A percentile compares a stretch with the other conserved stretches of the same genome.
phyloP scores from a whole-genome alignment of 2,113 vertebrate genomes.

The Bucco capensis region DNA sequence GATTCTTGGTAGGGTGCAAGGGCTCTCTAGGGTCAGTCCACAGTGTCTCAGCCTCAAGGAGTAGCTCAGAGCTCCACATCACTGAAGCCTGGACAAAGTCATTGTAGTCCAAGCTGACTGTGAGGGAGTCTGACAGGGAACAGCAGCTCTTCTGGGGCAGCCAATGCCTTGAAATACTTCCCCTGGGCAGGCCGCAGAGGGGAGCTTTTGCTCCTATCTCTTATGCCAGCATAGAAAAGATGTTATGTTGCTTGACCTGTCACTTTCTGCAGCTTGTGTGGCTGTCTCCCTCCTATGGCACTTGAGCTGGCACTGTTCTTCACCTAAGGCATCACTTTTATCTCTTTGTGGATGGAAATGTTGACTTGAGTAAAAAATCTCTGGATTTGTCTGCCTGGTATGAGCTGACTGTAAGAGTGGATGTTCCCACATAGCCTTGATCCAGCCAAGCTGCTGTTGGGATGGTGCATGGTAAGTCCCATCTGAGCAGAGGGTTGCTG shows the following conservation, averaged over 20 bases:
- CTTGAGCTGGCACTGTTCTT: neutral
- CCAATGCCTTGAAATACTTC: neutral
- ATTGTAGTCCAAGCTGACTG: neutral
- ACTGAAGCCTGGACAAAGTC: neutral
- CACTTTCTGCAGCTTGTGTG: neutral
- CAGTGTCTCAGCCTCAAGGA: neutral
- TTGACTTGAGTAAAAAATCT: neutral
- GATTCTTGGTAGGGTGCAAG: neutral
- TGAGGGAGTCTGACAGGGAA: neutral
- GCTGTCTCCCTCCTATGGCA: neutral
- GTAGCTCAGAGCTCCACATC: neutral
- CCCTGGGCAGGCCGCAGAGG: accelerated
- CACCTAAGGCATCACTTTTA: neutral
- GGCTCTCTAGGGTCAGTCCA: accelerated
- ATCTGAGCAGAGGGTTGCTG: accelerated
- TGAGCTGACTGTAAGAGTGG: accelerated
- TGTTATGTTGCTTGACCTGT: accelerated
- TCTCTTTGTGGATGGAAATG: neutral
- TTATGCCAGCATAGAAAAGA: neutral
- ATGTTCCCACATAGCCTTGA: accelerated
- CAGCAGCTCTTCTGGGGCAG: neutral
- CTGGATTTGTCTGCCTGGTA: neutral
- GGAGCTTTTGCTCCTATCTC: neutral
- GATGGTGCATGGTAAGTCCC: neutral
- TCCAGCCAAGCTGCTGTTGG: neutral